Base-by-base conservation (phyloP, 1,140 invertebrate species). In the Drosophila sp. region DNA sequence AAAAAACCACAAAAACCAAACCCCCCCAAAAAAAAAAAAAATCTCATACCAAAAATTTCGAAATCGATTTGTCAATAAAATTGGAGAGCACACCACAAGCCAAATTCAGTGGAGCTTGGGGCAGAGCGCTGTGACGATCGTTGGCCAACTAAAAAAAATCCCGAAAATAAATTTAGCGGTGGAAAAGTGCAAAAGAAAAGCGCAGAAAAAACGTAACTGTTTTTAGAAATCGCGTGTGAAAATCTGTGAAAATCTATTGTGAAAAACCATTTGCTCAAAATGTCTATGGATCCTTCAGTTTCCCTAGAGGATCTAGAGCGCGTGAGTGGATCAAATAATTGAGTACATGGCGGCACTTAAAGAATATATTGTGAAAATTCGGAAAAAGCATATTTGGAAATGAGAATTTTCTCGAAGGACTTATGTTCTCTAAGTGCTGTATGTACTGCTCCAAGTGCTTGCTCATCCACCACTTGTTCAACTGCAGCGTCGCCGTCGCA, bases 21-120 rank as follows among this genome's bases (percentile, higher is more conserved):
- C 67, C 67, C 33, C 32, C 29, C 30, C 30, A 1, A 3, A 38
- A 35, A 7, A 29, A 50, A 50, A 60, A 40, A 60, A 61, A 55
- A 47, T 27, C 65, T 62, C 65, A 66, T 69, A 70, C 67, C 73
- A 66, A 76, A 74, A 69, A 79, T 81, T 80, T 84, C 83, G 58
- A 73, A 80, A 89, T 90, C 87, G 85, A 91, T 91, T 91, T 86
- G 79, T 91, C 84, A 91, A 91, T 91, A 91, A 91, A 89, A 86
- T 91, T 81, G 74, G 70, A 72, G 66, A 75, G 63, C 90, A 85
- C 72, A 76, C 47, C 62, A 66, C 71, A 76, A 66, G 57, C 61
- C 62, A 68, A 75, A 83, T 91, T 91, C 84, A 91, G 89, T 91
- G 76, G 76, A 87, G 57, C 75, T 79, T 85, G 70, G 76, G 44